Evolutionary conservation across 2,797 vertebrate genomes (phyloP).

Genomic region (Helicolenus hilgendorfi): DNA sequence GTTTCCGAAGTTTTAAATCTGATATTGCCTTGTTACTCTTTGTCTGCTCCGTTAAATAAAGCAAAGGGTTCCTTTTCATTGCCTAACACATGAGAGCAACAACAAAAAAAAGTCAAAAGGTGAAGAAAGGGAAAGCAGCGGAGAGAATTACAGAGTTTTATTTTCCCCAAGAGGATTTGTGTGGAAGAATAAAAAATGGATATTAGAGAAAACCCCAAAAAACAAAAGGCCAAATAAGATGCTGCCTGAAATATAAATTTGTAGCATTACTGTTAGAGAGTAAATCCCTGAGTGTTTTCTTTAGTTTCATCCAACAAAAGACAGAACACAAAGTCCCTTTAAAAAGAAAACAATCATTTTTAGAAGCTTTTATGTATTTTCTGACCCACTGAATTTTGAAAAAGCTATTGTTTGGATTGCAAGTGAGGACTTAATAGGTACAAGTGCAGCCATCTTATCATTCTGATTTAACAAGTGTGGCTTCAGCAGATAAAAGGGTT

Average conservation of each 20-base stretch:
- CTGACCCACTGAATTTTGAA: not conserved
- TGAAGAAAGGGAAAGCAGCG: not conserved
- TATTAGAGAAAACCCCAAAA: slow-evolving; percentile 14
- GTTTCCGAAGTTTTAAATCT: slow-evolving; percentile 27
- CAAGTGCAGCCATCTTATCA: not conserved
- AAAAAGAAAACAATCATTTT: not conserved
- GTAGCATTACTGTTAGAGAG: slow-evolving; percentile 1
- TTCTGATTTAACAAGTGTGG: not conserved
- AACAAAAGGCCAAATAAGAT: slow-evolving; percentile 34
- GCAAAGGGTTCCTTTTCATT: slow-evolving; percentile 14
- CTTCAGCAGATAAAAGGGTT: not conserved
- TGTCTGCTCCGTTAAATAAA: slow-evolving; percentile 23
- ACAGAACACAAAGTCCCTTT: not conserved
- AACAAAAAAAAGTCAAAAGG: slow-evolving; percentile 13
- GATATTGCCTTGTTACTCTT: slow-evolving; percentile 7
- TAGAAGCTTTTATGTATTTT: not conserved
- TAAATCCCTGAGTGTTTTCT: slow-evolving; percentile 2
- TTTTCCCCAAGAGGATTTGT: slow-evolving; percentile 18
- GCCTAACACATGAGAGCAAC: not conserved
- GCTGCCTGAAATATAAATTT: slow-evolving; percentile 25
- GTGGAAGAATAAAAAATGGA: not conserved
- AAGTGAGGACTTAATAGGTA: not conserved
- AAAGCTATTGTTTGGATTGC: not conserved
- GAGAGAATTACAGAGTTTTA: slow-evolving; percentile 6
- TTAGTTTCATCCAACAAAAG: not conserved